Percentiles rank a stretch among this genome's conserved stretches.
Conservation (phyloP, 1,140 invertebrate species). For the Drosophila kohkoa region DNA sequence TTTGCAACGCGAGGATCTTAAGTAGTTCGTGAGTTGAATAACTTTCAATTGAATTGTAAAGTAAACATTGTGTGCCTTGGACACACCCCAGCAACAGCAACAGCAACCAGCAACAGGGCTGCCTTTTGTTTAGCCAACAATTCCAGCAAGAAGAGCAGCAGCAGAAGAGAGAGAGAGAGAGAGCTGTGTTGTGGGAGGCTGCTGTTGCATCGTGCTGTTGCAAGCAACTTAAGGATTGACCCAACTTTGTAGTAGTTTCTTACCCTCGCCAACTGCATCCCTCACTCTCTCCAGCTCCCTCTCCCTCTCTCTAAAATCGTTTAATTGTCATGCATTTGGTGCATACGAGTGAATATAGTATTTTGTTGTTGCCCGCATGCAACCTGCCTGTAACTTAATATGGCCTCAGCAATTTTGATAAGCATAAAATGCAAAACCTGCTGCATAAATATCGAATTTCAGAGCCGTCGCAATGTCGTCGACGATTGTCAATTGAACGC, state of each 20-base stretch:
- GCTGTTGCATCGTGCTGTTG: constrained; percentile 61
- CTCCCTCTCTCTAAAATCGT: constrained; percentile 25
- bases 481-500: constrained; percentile 79
- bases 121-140: constrained; percentile 63
- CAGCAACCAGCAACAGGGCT: constrained; percentile 39
- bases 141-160: constrained; percentile 22
- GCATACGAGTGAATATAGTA: constrained; percentile 27
- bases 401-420: constrained; percentile 78
- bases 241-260: constrained; percentile 5
- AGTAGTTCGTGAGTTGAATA: constrained; percentile 84
- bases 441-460: constrained; percentile 83
- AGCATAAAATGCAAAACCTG: constrained; percentile 82
- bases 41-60: constrained; percentile 84
- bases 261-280: too few species aligned
- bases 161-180: background rate
- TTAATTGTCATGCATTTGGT: constrained; percentile 82
- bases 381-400: constrained; percentile 76
- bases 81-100: constrained; percentile 68
- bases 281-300: background rate
- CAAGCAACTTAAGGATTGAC: constrained; percentile 79
- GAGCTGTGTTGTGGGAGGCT: constrained; percentile 38
- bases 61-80: constrained; percentile 78
- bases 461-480: constrained; percentile 63
- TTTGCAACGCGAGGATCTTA: constrained; percentile 71
- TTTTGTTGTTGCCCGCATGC: constrained; percentile 66